These are phyloP conservation scores for Gracilinanus agilis DNA, from an alignment of 2,113 vertebrate species.

Conservation along the genomic window DNA sequence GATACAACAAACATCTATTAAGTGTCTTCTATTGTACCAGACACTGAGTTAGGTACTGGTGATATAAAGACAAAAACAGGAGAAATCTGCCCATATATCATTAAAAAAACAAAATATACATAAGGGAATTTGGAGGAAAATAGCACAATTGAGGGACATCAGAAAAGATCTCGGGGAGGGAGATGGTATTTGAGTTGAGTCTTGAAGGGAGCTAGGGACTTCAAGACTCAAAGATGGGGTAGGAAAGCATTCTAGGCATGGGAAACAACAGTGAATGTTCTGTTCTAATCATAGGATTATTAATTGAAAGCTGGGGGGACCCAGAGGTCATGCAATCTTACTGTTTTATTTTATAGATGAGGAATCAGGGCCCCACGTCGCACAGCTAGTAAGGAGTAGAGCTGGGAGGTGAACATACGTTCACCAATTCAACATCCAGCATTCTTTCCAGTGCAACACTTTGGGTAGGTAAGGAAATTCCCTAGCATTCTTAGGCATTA, in stretches of 20 bases:
- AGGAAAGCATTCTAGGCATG: background rate
- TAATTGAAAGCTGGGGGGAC: background rate
- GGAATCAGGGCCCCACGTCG: background rate
- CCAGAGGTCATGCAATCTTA: background rate
- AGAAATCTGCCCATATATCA: background rate
- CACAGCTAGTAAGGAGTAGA: background rate
- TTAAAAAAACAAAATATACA: background rate
- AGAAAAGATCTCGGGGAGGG: background rate
- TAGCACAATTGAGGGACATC: background rate
- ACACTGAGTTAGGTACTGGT: background rate
- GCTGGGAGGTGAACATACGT: background rate
- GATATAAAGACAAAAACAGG: background rate
- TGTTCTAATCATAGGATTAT: background rate
- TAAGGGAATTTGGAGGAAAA: background rate
- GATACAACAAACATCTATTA: background rate
- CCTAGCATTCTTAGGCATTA: background rate
- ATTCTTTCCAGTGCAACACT: background rate
- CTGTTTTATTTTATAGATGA: background rate
- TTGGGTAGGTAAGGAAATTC: background rate
- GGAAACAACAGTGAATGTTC: background rate
- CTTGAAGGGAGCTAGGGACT: background rate
- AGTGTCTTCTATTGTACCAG: background rate
- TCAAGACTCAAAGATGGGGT: background rate
- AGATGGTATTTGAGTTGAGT: background rate
- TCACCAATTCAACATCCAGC: background rate